Percentiles rank a stretch among this genome's conserved stretches.
Conservation (phyloP, 2,888 invertebrate genomes). For the Ypsolopha scabrella region DNA sequence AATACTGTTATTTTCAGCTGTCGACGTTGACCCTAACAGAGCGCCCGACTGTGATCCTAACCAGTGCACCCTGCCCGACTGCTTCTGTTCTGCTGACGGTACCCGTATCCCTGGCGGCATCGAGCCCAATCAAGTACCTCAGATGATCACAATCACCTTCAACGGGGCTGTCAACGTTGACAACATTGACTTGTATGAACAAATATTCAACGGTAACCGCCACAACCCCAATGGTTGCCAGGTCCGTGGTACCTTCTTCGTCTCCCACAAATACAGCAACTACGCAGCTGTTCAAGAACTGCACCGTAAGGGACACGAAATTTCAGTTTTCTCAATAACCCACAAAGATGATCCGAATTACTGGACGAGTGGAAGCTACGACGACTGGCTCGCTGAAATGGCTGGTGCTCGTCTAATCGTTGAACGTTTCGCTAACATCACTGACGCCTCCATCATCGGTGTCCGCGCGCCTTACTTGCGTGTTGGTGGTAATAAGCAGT, state of each 20-base stretch:
- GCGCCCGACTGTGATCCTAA: conserved; percentile 92
- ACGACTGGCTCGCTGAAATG: conserved; percentile 96
- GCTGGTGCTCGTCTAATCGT: conserved; percentile 89
- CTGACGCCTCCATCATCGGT: conserved; percentile 91
- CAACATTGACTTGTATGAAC: conserved; percentile 92
- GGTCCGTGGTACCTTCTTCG: conserved; percentile 91
- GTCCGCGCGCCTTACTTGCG: conserved; percentile 89
- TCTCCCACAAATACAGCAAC: conserved; percentile 92
- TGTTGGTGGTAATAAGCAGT: conserved; percentile 94
- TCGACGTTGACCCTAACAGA: conserved; percentile 90
- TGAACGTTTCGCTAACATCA: conserved; percentile 92
- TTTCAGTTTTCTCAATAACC: conserved; percentile 91
- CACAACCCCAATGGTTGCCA: conserved; percentile 92
- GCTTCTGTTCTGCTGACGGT: conserved; percentile 94
- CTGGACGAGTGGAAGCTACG: conserved; percentile 89
- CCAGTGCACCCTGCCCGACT: conserved; percentile 90
- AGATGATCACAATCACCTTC: conserved; percentile 94
- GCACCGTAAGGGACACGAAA: conserved; percentile 91
- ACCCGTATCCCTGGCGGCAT: conserved; percentile 88
- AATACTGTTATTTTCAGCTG: conserved; percentile 68
- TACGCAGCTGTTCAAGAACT: conserved; percentile 92
- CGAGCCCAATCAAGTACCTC: conserved; percentile 88
- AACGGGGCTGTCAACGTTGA: conserved; percentile 94
- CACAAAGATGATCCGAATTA: conserved; percentile 94
- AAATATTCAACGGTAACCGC: conserved; percentile 86